A percentile compares a stretch with the other conserved stretches of the same genome.
phyloP scores from a whole-genome alignment of 2,797 vertebrate genomes.

The Loris lydekkerianus region DNA sequence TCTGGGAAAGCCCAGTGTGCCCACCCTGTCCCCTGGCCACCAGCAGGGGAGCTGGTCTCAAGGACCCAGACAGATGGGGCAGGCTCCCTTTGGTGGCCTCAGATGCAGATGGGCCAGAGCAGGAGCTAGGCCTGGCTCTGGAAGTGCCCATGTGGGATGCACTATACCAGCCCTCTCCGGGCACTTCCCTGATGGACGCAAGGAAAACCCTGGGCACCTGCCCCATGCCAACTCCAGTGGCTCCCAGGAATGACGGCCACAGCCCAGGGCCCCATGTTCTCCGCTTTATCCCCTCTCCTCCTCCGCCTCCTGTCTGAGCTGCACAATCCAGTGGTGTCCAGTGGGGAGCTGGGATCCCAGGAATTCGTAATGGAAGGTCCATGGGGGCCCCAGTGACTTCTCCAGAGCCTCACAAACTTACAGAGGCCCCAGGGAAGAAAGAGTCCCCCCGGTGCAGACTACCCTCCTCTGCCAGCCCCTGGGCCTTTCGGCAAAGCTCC shows the following conservation, averaged over 20 bases:
- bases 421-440: not conserved
- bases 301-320: not conserved
- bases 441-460: rapidly evolving
- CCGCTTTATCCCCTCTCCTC: no score
- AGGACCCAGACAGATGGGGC: no score
- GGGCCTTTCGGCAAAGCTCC: not conserved
- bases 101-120: not conserved
- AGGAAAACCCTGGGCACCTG: not conserved
- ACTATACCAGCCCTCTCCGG: not conserved
- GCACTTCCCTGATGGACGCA: not conserved
- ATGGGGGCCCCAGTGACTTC: not conserved
- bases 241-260: not conserved
- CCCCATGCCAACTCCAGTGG: not conserved
- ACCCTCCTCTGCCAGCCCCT: not conserved
- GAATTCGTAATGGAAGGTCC: not conserved
- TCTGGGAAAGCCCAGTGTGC: rapidly evolving
- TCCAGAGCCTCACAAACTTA: not conserved
- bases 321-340: not conserved
- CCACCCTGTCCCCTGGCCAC: not conserved
- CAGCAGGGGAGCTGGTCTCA: no score
- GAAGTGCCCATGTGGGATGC: rapidly evolving
- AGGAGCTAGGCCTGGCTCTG: not conserved
- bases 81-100: not conserved
- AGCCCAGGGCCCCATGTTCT: rapidly evolving
- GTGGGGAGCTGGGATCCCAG: not conserved